Evolutionary conservation across 2,888 invertebrate genomes (phyloP), one percentile per base, ranked within the genome.

Genomic region (Stegophylla sp.): DNA sequence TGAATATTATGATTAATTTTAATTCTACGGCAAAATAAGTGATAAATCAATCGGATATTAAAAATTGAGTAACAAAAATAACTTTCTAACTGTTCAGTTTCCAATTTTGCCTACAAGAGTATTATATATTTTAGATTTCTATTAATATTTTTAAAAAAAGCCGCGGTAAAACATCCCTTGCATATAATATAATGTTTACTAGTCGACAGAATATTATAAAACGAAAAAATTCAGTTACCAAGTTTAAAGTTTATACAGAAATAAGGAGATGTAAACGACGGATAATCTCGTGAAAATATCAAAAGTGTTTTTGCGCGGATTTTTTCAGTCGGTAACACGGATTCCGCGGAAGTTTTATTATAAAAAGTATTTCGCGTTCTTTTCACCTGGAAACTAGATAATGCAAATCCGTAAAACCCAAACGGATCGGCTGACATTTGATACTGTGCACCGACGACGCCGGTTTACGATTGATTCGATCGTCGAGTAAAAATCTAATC

Each of bases 251-350:
- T 61, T 48, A 61, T 28, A 48, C 20, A 59, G 56, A 41, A 23
- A 43, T 73, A 73, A 63, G 73, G 63, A n/a, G 61, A 48, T 48
- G 20, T 61, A 59, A 59, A 45, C 45, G 28, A 26, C 5, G 48
- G 73, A 74, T 61, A 61, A 74, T 74, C 73, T 61, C 20, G n/a
- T 28, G 73, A 61, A 61, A 74, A 61, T 74, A 74, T 74, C 61
- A 61, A 74, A 63, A 61, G 73, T 74, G 45, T 74, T 74, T 74
- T 74, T 74, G 61, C 48, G 34, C 4, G 61, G 20, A 15, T 12
- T 74, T 67, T 73, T 74, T 74, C 73, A 48, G 28, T 61, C 26
- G 61, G 73, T 61, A 48, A 74, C 73, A n/a, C 45, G 45, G 48
- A 61, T 61, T 9, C 13, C 61, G 28, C 20, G 26, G 61, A 74